Evolutionary conservation across 2,113 vertebrate genomes (phyloP).

Genomic region (Microcebus tavaratra): DNA sequence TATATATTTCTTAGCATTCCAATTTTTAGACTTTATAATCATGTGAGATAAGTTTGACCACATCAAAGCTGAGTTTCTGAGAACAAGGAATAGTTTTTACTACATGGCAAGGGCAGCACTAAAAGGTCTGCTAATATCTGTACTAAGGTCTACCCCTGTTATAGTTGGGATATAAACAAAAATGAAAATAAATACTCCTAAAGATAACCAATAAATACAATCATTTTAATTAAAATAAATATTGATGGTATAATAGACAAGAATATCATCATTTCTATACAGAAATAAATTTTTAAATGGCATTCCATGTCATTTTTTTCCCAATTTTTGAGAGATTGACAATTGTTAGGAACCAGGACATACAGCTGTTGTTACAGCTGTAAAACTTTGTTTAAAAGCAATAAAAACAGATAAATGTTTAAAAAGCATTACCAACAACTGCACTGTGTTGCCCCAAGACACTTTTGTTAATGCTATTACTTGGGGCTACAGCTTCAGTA

Average conservation of each 20-base stretch:
- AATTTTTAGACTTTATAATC: not conserved
- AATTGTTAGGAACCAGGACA: slow-evolving; percentile 52
- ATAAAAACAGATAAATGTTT: slow-evolving; percentile 68
- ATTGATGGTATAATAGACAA: not conserved
- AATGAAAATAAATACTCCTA: not conserved
- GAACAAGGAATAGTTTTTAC: not conserved
- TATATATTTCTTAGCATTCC: not conserved
- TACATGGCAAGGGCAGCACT: not conserved
- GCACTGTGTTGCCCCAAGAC: slow-evolving; percentile 34
- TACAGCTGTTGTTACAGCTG: slow-evolving; percentile 68
- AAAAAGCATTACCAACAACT: slow-evolving; percentile 57
- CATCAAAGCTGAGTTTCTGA: not conserved
- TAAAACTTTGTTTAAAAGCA: slow-evolving; percentile 63
- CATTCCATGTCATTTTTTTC: not conserved
- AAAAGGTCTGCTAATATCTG: not conserved
- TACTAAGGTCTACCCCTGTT: not conserved
- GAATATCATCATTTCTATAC: not conserved
- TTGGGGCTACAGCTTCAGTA: not conserved
- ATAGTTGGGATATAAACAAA: not conserved
- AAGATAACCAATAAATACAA: slow-evolving; percentile 10
- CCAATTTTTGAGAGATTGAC: slow-evolving; percentile 22
- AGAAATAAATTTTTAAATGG: slow-evolving; percentile 44
- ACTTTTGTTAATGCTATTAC: slow-evolving; percentile 46
- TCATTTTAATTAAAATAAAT: not conserved
- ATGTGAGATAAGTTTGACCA: not conserved